A percentile compares a stretch with the other conserved stretches of the same genome.
Evolutionary conservation across 30 jellyfish, hydroid and myxozoan species (phyloP).

Genomic region (Pelagia noctiluca): DNA sequence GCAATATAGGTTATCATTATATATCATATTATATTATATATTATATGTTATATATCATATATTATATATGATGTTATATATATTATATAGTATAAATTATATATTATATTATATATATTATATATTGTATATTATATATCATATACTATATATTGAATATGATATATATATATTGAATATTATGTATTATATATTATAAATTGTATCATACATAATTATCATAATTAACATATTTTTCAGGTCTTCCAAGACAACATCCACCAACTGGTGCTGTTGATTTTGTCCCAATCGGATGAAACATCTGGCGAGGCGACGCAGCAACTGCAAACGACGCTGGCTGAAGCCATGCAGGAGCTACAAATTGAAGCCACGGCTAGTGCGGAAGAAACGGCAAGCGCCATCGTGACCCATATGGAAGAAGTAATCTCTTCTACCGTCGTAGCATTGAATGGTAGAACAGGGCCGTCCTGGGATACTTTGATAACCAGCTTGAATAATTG

Average conservation of each 20-base stretch:
- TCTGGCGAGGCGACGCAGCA: constrained; percentile 33
- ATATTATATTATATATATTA: too few relatives aligned
- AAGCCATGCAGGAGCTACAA: constrained; percentile 37
- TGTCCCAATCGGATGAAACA: constrained; percentile 47
- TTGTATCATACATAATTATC: too few relatives aligned
- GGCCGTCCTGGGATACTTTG: constrained; percentile 49
- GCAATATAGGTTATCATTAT: too few relatives aligned
- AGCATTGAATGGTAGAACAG: not conserved
- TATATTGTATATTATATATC: too few relatives aligned
- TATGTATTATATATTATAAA: too few relatives aligned
- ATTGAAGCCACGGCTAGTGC: constrained; percentile 21
- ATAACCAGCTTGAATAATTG: constrained; percentile 18
- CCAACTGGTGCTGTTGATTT: constrained; percentile 27
- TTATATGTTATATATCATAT: too few relatives aligned
- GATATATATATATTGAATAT: too few relatives aligned
- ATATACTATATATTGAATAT: too few relatives aligned
- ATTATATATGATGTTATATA: too few relatives aligned
- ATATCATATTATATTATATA: too few relatives aligned
- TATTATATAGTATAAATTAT: too few relatives aligned
- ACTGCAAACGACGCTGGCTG: constrained; percentile 18
- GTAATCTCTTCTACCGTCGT: constrained; percentile 13
- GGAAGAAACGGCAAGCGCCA: constrained; percentile 37
- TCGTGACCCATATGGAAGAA: constrained; percentile 18
- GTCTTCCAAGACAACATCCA: constrained; percentile 37
- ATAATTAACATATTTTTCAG: too few relatives aligned